Evolutionary conservation across 2,113 vertebrate species (phyloP), one percentile per base, ranked within the genome.

Genomic region (Protobothrops flavoviridis): DNA sequence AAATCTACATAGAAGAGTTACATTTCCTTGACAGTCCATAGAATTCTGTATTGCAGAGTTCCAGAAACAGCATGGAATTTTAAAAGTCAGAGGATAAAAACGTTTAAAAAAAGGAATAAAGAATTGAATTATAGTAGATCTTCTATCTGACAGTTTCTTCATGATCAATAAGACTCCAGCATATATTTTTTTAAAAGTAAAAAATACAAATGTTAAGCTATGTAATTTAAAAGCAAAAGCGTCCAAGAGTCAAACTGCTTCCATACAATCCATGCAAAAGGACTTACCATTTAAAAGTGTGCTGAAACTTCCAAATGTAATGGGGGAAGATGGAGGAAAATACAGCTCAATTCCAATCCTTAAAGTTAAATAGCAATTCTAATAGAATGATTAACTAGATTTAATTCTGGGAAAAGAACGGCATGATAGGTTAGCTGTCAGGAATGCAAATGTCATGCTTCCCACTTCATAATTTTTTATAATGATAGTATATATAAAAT

Each of bases 1-100:
- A 94, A 93, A 93, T 0, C 0, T 0, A 52, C 45, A 11, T 90
- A 50, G 12, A 26, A 90, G 0, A 91, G 87, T 74, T 91, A 53
- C 3, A 91, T 50, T 64, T 90, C 93, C 85, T 85, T 85, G 94
- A 39, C 64, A 64, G 85, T 55, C 55, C 95, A 90, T 90, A 21
- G 57, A 69, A 88, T 92, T 93, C 39, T 55, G 7, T 15, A 88
- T 20, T 88, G 50, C 93, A 87, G 17, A 56, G 29, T 43, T 55
- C n/a, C 7, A 15, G 69, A 95, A 59, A 45, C 0, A 69, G 33
- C 0, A 90, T 0, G 3, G 17, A 4, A 88, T 52, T 93, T 89
- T 69, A 87, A 57, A 1, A 9, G 56, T 93, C 86, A 53, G 91
- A 93, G 91, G n/a, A 26, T 94, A 26, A 91, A 56, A 0, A 6